Conservation (phyloP, 2,797 vertebrate species). For the Acrocephalus scirpaceus region DNA sequence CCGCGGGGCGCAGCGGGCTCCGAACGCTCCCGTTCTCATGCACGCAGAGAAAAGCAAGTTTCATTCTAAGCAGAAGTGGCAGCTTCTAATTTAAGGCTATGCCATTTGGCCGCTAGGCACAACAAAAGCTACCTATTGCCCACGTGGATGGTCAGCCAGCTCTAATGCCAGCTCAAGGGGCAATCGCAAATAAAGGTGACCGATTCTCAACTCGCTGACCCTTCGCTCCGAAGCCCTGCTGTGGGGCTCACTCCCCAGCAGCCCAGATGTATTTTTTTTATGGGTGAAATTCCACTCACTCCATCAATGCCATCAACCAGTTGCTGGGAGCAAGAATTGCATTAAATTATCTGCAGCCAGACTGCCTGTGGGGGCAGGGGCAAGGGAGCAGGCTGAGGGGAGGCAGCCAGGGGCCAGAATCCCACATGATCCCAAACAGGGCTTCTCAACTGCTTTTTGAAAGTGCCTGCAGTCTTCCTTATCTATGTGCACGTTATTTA, state of each 20-base stretch:
- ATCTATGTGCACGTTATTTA: neutral
- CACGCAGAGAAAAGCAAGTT: neutral
- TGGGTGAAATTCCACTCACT: conserved; percentile 16
- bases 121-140: conserved; percentile 55
- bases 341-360: neutral
- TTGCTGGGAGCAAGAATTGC: neutral
- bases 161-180: neutral
- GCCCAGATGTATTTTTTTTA: neutral
- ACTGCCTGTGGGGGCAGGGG: neutral
- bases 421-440: neutral
- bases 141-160: neutral
- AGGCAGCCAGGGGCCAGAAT: neutral
- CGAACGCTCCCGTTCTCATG: neutral
- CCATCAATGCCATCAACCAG: neutral
- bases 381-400: fast-evolving
- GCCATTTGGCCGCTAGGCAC: conserved; percentile 22
- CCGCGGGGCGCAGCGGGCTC: neutral
- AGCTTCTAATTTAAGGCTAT: conserved; percentile 49
- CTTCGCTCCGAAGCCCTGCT: neutral
- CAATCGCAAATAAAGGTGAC: neutral
- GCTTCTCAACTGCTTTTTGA: neutral
- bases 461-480: neutral
- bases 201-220: neutral
- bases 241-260: neutral
- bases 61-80: conserved; percentile 45